phyloP scores from a whole-genome alignment of 2,888 invertebrate species.

The Drosophila nr. fundita region DNA sequence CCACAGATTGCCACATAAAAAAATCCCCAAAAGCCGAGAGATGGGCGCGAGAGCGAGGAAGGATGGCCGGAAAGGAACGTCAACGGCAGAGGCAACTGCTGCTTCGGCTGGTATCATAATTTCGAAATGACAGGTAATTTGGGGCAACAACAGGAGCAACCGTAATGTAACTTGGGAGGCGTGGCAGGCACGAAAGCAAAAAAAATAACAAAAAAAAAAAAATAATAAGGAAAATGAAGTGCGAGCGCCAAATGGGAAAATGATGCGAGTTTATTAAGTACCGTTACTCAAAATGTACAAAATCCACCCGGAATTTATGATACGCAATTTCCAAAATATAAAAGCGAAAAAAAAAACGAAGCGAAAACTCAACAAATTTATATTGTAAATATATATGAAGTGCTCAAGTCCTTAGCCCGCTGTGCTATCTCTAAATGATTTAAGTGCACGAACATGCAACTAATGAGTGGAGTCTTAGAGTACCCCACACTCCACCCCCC shows the following conservation, averaged over 20 bases:
- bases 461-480: constrained; percentile 57
- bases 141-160: constrained; percentile 65
- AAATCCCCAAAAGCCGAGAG: constrained; percentile 15
- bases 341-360: constrained; percentile 14
- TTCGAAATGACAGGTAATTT: constrained; percentile 79
- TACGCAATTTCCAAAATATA: constrained; percentile 55
- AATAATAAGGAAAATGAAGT: constrained; percentile 58
- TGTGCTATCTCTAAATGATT: constrained; percentile 67
- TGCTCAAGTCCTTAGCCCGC: constrained; percentile 8
- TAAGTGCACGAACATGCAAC: constrained; percentile 74
- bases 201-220: neutral
- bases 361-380: constrained; percentile 60
- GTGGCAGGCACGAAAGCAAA: constrained; percentile 6
- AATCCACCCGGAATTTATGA: constrained; percentile 75
- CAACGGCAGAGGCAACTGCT: constrained; percentile 35
- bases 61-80: constrained; percentile 50
- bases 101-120: constrained; percentile 67
- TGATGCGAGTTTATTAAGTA: constrained; percentile 80
- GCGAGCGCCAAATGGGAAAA: constrained; percentile 76
- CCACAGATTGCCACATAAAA: constrained; percentile 37
- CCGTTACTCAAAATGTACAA: constrained; percentile 72
- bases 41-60: neutral
- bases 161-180: constrained; percentile 19
- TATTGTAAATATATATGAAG: constrained; percentile 58
- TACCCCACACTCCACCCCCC: neutral